phyloP scores from a whole-genome alignment of 2,113 vertebrate genomes.

The Ploceus nigricollis region DNA sequence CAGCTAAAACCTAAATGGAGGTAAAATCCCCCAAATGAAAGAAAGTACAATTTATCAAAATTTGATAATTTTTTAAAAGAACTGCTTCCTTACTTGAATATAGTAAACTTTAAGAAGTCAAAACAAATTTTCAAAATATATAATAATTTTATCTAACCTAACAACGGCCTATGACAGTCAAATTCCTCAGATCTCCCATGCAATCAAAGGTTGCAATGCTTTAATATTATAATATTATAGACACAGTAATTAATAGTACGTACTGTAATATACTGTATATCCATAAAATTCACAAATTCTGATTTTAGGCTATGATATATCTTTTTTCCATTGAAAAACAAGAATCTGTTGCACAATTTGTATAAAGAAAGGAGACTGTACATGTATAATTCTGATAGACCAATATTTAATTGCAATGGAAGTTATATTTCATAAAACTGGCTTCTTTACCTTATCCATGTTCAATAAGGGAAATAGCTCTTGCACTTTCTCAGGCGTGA shows the following conservation, averaged over 20 bases:
- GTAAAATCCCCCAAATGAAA: constrained; percentile 7
- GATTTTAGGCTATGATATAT: background rate
- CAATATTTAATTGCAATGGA: background rate
- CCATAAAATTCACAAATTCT: background rate
- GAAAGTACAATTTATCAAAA: background rate
- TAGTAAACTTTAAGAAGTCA: background rate
- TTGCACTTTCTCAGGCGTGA: constrained; percentile 86
- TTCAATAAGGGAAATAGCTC: constrained; percentile 91
- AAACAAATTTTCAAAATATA: background rate
- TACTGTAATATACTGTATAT: background rate
- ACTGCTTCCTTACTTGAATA: background rate
- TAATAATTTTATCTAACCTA: background rate
- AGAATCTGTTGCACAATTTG: background rate
- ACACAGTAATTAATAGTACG: background rate
- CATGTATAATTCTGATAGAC: background rate
- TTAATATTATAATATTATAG: background rate
- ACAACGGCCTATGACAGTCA: background rate
- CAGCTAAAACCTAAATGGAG: constrained; percentile 84
- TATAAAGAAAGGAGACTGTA: background rate
- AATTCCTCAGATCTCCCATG: background rate
- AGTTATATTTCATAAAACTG: background rate
- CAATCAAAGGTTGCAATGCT: background rate
- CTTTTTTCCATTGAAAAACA: background rate
- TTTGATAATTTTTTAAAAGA: background rate
- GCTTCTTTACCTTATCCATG: constrained; percentile 81